Evolutionary conservation across 2,888 invertebrate genomes (phyloP).

Genomic region (Brenthis hecate): DNA sequence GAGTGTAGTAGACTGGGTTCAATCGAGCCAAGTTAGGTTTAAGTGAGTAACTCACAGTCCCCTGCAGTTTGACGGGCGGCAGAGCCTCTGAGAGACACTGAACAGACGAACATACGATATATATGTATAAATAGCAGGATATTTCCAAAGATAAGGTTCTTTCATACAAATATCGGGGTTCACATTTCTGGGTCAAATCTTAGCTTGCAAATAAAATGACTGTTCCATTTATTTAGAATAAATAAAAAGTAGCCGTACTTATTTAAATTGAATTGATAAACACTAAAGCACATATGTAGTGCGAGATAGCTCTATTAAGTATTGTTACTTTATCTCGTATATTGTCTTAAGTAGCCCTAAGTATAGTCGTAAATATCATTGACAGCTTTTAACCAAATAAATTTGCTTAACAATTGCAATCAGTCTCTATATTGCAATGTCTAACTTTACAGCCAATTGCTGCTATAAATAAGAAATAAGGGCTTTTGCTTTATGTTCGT

Average conservation of each 20-base stretch:
- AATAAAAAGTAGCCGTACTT: background rate
- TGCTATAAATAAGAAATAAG: slow-evolving; percentile 39
- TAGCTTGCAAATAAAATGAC: too few relatives aligned
- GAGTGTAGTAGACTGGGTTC: too few relatives aligned
- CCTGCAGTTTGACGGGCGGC: too few relatives aligned
- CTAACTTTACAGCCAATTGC: slow-evolving; percentile 34
- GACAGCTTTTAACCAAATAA: slow-evolving; percentile 43
- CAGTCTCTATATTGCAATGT: slow-evolving; percentile 43
- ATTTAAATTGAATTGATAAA: background rate
- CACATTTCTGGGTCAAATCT: too few relatives aligned
- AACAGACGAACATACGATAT: too few relatives aligned
- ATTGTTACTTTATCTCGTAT: background rate
- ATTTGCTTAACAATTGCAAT: slow-evolving; percentile 45
- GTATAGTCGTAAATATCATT: slow-evolving; percentile 30
- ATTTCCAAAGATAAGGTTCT: too few relatives aligned
- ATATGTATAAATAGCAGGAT: too few relatives aligned
- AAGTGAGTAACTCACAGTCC: too few relatives aligned
- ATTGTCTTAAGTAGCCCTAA: slow-evolving; percentile 22
- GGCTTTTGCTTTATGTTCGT: slow-evolving; percentile 20
- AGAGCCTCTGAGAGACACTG: too few relatives aligned
- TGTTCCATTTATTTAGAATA: background rate
- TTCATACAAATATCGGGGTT: too few relatives aligned
- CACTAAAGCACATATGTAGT: background rate
- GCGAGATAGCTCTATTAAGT: background rate
- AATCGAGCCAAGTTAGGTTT: too few relatives aligned